phyloP scores from a whole-genome alignment of 2,797 vertebrate genomes.

The Halcyon chelicuti region DNA sequence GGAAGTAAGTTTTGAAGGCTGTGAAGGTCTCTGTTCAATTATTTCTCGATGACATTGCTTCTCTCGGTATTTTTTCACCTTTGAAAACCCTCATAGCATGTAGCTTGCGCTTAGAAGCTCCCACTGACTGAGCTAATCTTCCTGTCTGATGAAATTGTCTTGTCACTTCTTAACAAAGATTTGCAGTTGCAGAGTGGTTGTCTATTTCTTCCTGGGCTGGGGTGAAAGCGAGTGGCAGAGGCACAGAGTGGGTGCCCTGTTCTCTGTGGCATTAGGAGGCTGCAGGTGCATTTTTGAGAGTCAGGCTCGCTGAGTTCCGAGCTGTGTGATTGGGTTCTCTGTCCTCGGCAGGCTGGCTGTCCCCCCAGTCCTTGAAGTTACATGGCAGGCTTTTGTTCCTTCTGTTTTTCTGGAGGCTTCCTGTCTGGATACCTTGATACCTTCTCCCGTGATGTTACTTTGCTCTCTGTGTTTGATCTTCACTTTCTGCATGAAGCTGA shows the following conservation, averaged over 20 bases:
- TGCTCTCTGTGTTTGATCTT: background rate
- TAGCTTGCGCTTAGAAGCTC: background rate
- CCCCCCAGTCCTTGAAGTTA: background rate
- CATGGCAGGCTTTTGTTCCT: background rate
- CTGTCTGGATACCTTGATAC: background rate
- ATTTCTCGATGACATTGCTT: background rate
- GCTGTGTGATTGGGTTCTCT: background rate
- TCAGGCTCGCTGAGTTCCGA: background rate
- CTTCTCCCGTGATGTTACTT: background rate
- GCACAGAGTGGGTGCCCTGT: fast-evolving
- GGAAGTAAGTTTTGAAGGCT: constrained; percentile 80
- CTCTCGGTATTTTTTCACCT: background rate
- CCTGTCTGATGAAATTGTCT: background rate
- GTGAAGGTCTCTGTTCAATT: background rate
- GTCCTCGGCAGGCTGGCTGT: background rate
- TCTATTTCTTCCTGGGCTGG: fast-evolving
- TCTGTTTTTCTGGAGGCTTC: background rate
- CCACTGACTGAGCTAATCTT: fast-evolving
- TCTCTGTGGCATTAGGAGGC: background rate
- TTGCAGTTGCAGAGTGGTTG: background rate
- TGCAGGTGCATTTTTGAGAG: background rate
- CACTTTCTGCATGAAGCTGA: background rate
- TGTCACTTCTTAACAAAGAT: background rate
- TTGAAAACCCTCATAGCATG: background rate
- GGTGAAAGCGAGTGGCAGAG: background rate